Evolutionary conservation across 2,797 vertebrate species (phyloP).

Genomic region (Bucorvus abyssinicus): DNA sequence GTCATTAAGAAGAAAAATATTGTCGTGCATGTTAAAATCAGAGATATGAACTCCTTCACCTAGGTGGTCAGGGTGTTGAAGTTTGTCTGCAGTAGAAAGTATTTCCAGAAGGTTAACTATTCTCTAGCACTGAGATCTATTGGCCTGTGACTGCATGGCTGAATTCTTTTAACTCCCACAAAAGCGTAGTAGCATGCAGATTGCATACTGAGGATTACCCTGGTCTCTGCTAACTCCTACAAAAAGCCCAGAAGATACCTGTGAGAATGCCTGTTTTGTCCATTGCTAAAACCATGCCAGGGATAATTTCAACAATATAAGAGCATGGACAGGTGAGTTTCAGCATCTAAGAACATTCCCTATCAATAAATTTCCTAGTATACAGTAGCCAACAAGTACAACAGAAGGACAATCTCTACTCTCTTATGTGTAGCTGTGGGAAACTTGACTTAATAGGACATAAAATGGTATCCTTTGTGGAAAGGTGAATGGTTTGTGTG

Average conservation of each 20-base stretch:
- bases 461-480: background rate
- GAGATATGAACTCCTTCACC: background rate
- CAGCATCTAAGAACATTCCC: background rate
- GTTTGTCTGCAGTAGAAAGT: background rate
- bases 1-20: background rate
- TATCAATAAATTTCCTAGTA: background rate
- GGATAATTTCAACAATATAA: background rate
- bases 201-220: background rate
- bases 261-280: background rate
- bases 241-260: background rate
- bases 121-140: background rate
- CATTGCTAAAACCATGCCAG: background rate
- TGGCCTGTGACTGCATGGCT: background rate
- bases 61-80: background rate
- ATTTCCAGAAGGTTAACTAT: background rate
- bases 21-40: background rate
- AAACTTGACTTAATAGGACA: background rate
- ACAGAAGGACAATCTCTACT: background rate
- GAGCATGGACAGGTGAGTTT: background rate
- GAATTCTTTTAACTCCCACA: background rate
- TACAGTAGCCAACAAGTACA: background rate
- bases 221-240: background rate
- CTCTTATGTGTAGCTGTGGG: background rate
- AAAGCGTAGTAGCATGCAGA: background rate
- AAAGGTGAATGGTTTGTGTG: background rate